Base-by-base conservation (phyloP, 2,113 vertebrate species). In the Argyrosomus japonicus region DNA sequence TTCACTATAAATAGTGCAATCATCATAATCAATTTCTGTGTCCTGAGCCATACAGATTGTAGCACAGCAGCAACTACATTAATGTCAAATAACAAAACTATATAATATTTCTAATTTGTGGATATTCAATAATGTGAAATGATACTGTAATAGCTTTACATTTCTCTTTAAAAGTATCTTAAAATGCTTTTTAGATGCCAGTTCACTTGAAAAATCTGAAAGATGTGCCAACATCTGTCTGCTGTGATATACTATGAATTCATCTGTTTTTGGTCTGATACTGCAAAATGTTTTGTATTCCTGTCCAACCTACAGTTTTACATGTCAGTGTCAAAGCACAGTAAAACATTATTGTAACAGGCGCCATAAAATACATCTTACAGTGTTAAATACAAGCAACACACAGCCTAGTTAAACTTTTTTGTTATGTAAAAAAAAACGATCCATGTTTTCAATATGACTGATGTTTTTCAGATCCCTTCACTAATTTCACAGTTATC, bases 31-130 rank as follows among this genome's bases (percentile, higher is more conserved):
- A 13, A 0, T 58, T 69, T 77, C 61, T 47, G n/a, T 53, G 88
- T 87, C 81, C 88, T 91, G 89, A 92, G 90, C 81, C 61, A 19
- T 36, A 47, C 54, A 40, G 65, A 76, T 74, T 61, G 75, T 56
- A 81, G 50, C 48, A 68, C 77, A 79, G 79, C 68, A 77, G 68
- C 58, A 1, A 70, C 45, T n/a, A 60, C 48, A 6, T 70, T 67
- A 27, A 17, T 68, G 45, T 70, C 23, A 70, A 51, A 76, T 61
- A 60, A 23, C n/a, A 45, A 65, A 64, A 72, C 56, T 77, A 36
- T 4, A 47, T 57, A 71, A 51, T 65, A 57, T 73, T 36, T 36
- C 18, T 56, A 23, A 36, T 25, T n/a, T 57, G 36, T 57, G 11
- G 51, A 45, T 68, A 53, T 68, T 73, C 6, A 54, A 8, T 21